A percentile compares a stretch with the other conserved stretches of the same genome.
These are phyloP conservation scores for Cydia pomonella DNA, from an alignment of 1,140 invertebrate genomes.

Conservation along the genomic window DNA sequence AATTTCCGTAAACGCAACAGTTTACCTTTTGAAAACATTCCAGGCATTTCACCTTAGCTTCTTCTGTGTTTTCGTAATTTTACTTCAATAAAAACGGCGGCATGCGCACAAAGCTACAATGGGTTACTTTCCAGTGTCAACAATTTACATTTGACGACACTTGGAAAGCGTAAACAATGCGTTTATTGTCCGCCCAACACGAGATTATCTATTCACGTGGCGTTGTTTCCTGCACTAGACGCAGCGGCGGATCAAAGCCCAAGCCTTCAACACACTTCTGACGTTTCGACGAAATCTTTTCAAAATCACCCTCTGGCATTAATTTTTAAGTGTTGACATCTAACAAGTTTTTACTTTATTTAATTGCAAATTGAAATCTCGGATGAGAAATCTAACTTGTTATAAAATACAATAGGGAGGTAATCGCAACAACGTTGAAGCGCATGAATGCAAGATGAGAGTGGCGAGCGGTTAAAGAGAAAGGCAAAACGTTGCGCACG, in stretches of 20 bases:
- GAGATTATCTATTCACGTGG: slow-evolving; percentile 52
- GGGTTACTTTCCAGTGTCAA: slow-evolving; percentile 7
- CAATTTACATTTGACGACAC: slow-evolving; percentile 22
- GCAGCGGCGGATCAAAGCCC: slow-evolving; percentile 46
- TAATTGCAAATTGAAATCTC: not conserved
- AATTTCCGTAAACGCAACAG: slow-evolving; percentile 22
- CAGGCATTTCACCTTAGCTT: slow-evolving; percentile 1
- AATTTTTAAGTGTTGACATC: not conserved
- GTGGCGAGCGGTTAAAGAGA: slow-evolving; percentile 16
- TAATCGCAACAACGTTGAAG: slow-evolving; percentile 8
- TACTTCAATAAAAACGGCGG: slow-evolving; percentile 1
- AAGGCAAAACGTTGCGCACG: slow-evolving; percentile 20
- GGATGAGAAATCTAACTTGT: not conserved
- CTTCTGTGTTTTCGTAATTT: slow-evolving; percentile 2
- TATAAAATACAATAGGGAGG: not conserved
- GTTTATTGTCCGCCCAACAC: slow-evolving; percentile 39
- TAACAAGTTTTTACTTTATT: not conserved
- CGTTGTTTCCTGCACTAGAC: slow-evolving; percentile 49
- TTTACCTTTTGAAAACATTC: slow-evolving; percentile 14
- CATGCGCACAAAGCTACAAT: slow-evolving; percentile 1
- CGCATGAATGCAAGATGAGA: slow-evolving; percentile 18
- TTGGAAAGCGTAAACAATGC: slow-evolving; percentile 36
- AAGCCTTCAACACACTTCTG: slow-evolving; percentile 22
- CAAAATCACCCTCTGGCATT: not conserved
- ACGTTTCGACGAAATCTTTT: slow-evolving; percentile 9